A percentile compares a stretch with the other conserved stretches of the same genome.
Conservation (phyloP, 2,113 vertebrate species). For the Pan troglodytes region DNA sequence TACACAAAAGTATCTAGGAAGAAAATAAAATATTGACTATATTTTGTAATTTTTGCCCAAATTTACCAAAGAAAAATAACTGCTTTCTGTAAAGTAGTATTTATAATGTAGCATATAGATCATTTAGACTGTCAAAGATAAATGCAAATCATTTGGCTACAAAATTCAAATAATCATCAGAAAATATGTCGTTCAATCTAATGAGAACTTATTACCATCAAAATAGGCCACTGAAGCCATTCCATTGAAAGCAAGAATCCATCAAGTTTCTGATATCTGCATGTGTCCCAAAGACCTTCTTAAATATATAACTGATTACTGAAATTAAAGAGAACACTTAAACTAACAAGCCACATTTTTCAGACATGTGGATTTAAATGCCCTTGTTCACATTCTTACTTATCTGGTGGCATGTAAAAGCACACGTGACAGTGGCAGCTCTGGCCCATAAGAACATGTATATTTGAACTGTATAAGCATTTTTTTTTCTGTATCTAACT, state of each 20-base stretch:
- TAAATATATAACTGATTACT: background rate
- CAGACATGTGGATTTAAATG: background rate
- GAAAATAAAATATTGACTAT: background rate
- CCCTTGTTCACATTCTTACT: background rate
- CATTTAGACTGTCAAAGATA: background rate
- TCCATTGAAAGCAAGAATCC: background rate
- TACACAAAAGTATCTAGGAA: background rate
- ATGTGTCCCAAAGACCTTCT: background rate
- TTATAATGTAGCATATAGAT: background rate
- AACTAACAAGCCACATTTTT: background rate
- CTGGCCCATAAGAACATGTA: background rate
- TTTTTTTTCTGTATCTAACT: background rate
- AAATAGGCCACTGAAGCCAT: background rate
- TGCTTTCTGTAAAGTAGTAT: background rate
- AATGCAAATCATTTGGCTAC: background rate
- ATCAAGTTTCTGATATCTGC: background rate
- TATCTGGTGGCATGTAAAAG: background rate
- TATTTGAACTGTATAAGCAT: background rate
- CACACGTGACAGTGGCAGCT: background rate
- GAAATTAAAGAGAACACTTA: background rate
- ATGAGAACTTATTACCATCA: background rate
- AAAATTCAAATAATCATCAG: background rate
- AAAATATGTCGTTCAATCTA: background rate
- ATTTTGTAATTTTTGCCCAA: background rate
- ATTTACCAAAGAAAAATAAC: background rate